These are phyloP conservation scores for Accipiter cooperii DNA, from an alignment of 2,113 vertebrate species.

Conservation along the genomic window DNA sequence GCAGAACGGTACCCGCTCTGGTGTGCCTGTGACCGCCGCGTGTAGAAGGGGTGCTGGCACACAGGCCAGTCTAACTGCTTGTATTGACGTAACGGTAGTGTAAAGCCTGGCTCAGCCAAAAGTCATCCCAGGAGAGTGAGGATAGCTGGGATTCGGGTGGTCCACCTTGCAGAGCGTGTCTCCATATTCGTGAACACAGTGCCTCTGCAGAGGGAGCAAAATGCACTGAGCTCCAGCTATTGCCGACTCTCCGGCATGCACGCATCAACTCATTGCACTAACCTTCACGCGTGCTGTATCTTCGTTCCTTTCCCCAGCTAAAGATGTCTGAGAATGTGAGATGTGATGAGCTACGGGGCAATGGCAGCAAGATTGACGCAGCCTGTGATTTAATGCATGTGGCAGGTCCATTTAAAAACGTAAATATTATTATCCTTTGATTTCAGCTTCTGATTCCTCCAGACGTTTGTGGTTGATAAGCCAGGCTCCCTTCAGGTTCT, in stretches of 20 bases:
- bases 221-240: background rate
- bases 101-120: background rate
- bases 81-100: accelerated
- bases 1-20: background rate
- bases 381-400: background rate
- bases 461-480: slow-evolving; percentile 17
- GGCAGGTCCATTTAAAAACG: slow-evolving; percentile 29
- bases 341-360: background rate
- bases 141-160: background rate
- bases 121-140: background rate
- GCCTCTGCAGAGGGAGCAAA: background rate
- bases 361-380: background rate
- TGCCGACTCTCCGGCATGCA: accelerated
- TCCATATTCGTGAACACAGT: accelerated
- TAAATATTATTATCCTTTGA: slow-evolving; percentile 41
- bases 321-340: background rate
- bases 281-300: background rate
- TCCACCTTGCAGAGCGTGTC: background rate
- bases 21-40: background rate
- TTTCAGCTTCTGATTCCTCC: slow-evolving; percentile 30
- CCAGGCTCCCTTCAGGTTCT: slow-evolving; percentile 19
- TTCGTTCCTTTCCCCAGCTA: background rate
- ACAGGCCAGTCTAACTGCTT: background rate
- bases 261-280: background rate
- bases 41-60: background rate